phyloP scores from a whole-genome alignment of 2,888 invertebrate genomes.

The Margaritifera margaritifera region DNA sequence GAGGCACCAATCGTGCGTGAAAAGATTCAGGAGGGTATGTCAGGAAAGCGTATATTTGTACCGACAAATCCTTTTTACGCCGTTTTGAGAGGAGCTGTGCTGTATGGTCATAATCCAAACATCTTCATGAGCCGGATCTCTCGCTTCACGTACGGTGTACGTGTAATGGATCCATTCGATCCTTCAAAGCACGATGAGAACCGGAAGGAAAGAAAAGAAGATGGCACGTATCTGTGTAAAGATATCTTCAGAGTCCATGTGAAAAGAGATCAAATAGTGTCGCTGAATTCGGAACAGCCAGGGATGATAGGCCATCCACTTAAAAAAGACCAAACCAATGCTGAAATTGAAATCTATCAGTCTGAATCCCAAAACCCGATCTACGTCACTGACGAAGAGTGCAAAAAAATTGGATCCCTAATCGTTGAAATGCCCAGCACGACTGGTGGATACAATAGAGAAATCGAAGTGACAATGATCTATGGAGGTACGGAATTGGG shows the following conservation, averaged over 20 bases:
- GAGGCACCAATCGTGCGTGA: slow-evolving; percentile 27
- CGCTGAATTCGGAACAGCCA: slow-evolving; percentile 2
- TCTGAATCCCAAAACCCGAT: slow-evolving; percentile 17
- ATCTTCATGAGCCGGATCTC: slow-evolving; percentile 27
- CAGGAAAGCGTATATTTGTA: slow-evolving; percentile 10
- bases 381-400: slow-evolving; percentile 27
- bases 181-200: slow-evolving; percentile 8
- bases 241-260: slow-evolving; percentile 22
- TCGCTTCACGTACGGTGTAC: slow-evolving; percentile 21
- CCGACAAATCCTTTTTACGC: slow-evolving; percentile 31
- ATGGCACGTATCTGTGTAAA: slow-evolving; percentile 11
- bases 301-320: slow-evolving; percentile 6
- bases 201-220: slow-evolving; percentile 9
- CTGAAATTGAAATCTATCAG: slow-evolving; percentile 12
- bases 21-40: slow-evolving; percentile 12
- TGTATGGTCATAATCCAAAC: slow-evolving; percentile 27
- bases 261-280: slow-evolving; percentile 11
- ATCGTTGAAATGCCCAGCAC: slow-evolving; percentile 31
- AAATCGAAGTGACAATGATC: slow-evolving; percentile 27
- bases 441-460: slow-evolving; percentile 16
- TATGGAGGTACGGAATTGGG: slow-evolving; percentile 40
- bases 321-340: slow-evolving; percentile 15
- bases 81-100: slow-evolving; percentile 27
- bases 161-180: slow-evolving; percentile 8
- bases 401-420: slow-evolving; percentile 27